Base-by-base conservation (phyloP, 2,888 invertebrate species). In the Patella ulyssiponensis region DNA sequence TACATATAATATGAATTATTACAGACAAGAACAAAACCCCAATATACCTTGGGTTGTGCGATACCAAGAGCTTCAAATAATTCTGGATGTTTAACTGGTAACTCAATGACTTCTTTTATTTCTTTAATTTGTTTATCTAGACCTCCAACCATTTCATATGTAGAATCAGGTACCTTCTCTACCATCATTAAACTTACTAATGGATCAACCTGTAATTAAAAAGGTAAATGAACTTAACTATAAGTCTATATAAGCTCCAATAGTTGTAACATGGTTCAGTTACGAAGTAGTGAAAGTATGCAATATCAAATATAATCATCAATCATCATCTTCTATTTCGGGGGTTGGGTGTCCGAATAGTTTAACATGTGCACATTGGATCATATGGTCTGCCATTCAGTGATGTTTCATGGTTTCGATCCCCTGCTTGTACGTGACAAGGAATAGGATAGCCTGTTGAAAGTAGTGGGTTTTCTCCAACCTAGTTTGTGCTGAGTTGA, bases 111-210 rank as follows among this genome's bases (percentile, higher is more conserved):
- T 93, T 99, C 99, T 92, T 99, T 99, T 85, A 99, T 99, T 93
- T 99, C 99, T 92, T 99, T 99, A 77, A 99, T 99, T 93, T 99
- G 99, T 91, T 99, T 99, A 91, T 99, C 99, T 82, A 99, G 93
- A 77, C 99, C 99, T 85, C 99, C 99, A 33, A 99, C 98, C 99
- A 99, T 99, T 93, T 99, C 99, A 90, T 99, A 99, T 0, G 99
- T 99, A 0, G 99, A 99, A 92, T 99, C 99, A 0, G 99, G 99
- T 2, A 99, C 99, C 92, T 99, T 99, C 92, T 99, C 99, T 0
- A 99, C 99, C 99, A 99, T 99, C 99, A 99, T 99, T 80, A 99
- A 94, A 0, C 98, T 98, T 0, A 99, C 99, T 79, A 99, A 93
- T 0, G 99, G 99, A 93, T 99, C 99, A 2, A 99, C 98, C 91